Evolutionary conservation across 2,113 vertebrate genomes (phyloP).

Genomic region (Elephas maximus): DNA sequence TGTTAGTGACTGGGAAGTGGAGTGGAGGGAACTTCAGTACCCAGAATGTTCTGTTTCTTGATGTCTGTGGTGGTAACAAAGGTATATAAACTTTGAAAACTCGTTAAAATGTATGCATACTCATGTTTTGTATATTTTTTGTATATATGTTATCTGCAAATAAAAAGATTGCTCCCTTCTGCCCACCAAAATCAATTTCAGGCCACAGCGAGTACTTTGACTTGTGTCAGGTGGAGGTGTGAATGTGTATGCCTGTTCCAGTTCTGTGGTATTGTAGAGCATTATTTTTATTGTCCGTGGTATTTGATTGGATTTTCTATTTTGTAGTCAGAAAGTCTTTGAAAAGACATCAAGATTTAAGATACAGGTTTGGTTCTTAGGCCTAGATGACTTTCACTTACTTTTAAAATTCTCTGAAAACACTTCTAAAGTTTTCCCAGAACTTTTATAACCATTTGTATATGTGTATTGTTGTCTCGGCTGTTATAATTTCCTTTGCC

Average conservation of each 20-base stretch:
- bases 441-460: constrained; percentile 49
- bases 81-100: neutral
- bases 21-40: neutral
- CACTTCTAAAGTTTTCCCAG: neutral
- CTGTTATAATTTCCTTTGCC: constrained; percentile 72
- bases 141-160: neutral
- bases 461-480: constrained; percentile 56
- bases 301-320: constrained; percentile 30
- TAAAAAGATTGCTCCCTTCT: neutral
- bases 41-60: neutral
- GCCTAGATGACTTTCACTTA: constrained; percentile 51
- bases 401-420: constrained; percentile 49
- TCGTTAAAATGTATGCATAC: neutral
- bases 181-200: neutral
- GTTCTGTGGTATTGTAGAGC: neutral
- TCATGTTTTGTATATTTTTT: neutral
- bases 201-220: neutral
- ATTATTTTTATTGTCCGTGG: neutral
- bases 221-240: neutral
- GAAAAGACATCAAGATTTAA: constrained; percentile 47
- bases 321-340: neutral
- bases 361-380: constrained; percentile 50
- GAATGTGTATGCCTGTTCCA: neutral
- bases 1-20: neutral
- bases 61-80: constrained; percentile 22